These are phyloP conservation scores for Caenorhabditis sp. DNA, from an alignment of 2,888 invertebrate genomes.

Conservation along the genomic window DNA sequence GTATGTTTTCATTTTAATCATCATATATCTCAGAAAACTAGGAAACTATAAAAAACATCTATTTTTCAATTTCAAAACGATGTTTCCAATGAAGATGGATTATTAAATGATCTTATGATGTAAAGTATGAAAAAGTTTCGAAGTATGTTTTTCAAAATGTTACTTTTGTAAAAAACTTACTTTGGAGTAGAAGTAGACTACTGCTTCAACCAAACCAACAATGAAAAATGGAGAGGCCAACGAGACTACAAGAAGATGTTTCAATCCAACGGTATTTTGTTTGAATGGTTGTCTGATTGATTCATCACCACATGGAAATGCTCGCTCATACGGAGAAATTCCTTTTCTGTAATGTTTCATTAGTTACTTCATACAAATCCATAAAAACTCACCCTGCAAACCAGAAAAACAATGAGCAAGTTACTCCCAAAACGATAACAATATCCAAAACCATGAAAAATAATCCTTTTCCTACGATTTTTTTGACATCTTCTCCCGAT, in stretches of 20 bases:
- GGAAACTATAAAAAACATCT: too few species aligned
- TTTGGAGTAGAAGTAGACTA: slow-evolving; percentile 44
- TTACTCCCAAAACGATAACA: slow-evolving; percentile 40
- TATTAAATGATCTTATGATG: too few species aligned
- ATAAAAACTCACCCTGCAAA: slow-evolving; percentile 45
- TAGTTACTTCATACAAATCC: too few species aligned
- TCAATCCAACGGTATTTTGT: slow-evolving; percentile 71
- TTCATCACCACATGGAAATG: slow-evolving; percentile 94
- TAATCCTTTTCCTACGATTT: slow-evolving; percentile 13
- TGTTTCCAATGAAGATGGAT: too few species aligned
- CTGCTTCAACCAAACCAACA: slow-evolving; percentile 49
- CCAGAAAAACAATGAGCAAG: slow-evolving; percentile 47
- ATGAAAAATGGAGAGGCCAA: slow-evolving; percentile 59
- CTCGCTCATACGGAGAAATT: slow-evolving; percentile 74
- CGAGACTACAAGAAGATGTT: slow-evolving; percentile 57
- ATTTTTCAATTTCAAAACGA: too few species aligned
- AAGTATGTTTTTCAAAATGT: neutral
- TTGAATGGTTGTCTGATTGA: slow-evolving; percentile 86
- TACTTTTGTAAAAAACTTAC: slow-evolving; percentile 20
- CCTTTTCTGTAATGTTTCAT: slow-evolving; percentile 33
- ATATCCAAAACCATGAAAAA: slow-evolving; percentile 53
- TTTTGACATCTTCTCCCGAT: slow-evolving; percentile 9
- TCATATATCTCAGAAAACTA: too few species aligned
- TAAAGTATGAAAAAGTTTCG: neutral
- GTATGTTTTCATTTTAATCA: too few species aligned